Evolutionary conservation across 2,797 vertebrate genomes (phyloP).

Genomic region (Chaetophractus vellerosus): DNA sequence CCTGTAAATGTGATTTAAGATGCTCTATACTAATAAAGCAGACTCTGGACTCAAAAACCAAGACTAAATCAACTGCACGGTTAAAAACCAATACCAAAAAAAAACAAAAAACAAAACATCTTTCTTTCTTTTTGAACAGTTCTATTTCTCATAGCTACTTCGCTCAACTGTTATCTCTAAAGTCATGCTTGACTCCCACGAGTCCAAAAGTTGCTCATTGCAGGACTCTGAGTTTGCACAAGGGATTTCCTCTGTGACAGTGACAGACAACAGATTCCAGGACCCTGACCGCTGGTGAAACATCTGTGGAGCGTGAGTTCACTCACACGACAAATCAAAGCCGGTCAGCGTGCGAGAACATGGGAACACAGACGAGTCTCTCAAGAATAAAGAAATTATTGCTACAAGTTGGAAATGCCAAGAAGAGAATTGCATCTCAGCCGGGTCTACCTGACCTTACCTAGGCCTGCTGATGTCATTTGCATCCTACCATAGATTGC

Average conservation of each 20-base stretch:
- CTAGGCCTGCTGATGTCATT: neutral
- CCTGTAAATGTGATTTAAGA: neutral
- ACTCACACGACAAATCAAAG: neutral
- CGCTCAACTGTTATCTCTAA: neutral
- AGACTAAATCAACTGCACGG: neutral
- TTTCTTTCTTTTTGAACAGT: neutral
- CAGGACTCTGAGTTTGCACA: neutral
- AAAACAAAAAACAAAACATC: neutral
- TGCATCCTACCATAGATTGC: neutral
- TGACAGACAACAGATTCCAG: slow-evolving; percentile 49
- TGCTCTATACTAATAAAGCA: neutral
- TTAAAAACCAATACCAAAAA: neutral
- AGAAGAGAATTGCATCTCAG: neutral
- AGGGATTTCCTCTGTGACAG: neutral
- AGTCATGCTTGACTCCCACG: neutral
- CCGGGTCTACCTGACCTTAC: neutral
- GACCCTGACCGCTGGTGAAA: neutral
- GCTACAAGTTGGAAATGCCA: neutral
- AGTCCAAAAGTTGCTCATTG: neutral
- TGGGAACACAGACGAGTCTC: neutral
- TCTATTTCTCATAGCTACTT: slow-evolving; percentile 33
- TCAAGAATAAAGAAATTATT: slow-evolving; percentile 25
- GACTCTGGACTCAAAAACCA: slow-evolving; percentile 33
- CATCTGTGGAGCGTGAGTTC: neutral
- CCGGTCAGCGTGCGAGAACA: slow-evolving; percentile 32